phyloP scores from a whole-genome alignment of 2,113 vertebrate species.

The Dipodomys ordii region DNA sequence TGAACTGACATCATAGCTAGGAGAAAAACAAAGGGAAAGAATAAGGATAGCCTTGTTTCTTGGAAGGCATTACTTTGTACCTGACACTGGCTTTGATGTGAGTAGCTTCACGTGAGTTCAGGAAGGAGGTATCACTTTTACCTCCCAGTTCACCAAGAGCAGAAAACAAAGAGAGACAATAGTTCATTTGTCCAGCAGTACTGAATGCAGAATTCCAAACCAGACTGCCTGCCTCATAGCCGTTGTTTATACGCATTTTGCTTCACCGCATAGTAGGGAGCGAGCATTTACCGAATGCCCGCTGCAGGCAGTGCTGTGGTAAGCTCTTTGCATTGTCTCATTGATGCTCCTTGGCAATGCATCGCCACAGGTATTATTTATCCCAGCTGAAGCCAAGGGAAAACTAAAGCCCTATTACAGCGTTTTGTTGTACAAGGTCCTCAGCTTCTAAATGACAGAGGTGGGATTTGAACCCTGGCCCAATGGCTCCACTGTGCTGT shows the following conservation, averaged over 20 bases:
- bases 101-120: not conserved
- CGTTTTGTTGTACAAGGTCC: not conserved
- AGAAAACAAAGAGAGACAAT: not conserved
- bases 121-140: not conserved
- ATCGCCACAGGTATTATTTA: not conserved
- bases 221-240: not conserved
- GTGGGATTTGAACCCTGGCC: not conserved
- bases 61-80: accelerated
- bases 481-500: accelerated
- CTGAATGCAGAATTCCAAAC: not conserved
- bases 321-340: not conserved
- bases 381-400: not conserved
- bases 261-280: not conserved
- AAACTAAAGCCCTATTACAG: not conserved
- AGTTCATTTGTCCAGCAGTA: not conserved
- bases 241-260: not conserved
- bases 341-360: not conserved
- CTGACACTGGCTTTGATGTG: not conserved
- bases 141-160: not conserved
- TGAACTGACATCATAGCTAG: not conserved
- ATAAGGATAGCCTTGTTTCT: not conserved
- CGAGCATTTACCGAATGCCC: not conserved
- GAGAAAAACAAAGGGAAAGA: too few relatives aligned
- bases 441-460: not conserved
- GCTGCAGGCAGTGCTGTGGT: not conserved